Percentiles rank a stretch among this genome's conserved stretches.
Conservation (phyloP, 2,797 vertebrate genomes). For the Triplophysa yarkandensis region DNA sequence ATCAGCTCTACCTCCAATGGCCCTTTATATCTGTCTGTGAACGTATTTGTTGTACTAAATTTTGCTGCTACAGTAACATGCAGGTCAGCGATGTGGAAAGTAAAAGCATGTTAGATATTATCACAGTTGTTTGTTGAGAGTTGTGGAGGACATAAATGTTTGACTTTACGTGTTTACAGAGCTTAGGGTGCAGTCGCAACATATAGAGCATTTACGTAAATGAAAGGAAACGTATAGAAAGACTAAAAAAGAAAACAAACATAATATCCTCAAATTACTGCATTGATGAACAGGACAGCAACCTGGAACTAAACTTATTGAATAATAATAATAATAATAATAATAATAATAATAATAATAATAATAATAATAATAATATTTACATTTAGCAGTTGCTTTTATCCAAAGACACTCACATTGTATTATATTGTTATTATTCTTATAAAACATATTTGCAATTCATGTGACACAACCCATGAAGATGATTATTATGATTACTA, state of each 20-base stretch:
- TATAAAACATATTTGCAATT: too few relatives aligned
- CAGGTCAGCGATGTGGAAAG: not conserved
- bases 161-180: not conserved
- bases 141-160: not conserved
- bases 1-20: constrained; percentile 48
- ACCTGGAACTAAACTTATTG: too few relatives aligned
- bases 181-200: not conserved
- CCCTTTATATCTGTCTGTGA: constrained; percentile 49
- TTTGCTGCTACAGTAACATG: not conserved
- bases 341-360: too few relatives aligned
- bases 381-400: too few relatives aligned
- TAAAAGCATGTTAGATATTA: not conserved
- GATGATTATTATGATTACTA: too few relatives aligned
- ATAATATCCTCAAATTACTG: not conserved
- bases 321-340: too few relatives aligned
- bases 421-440: too few relatives aligned
- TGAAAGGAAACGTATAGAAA: not conserved
- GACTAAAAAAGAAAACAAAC: not conserved
- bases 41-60: constrained; percentile 28
- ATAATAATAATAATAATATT: too few relatives aligned
- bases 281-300: too few relatives aligned
- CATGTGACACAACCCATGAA: too few relatives aligned
- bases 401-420: too few relatives aligned
- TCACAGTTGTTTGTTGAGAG: not conserved
- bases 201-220: not conserved